A percentile compares a stretch with the other conserved stretches of the same genome.
These are phyloP conservation scores for Pseudomyrmex sp. DNA, from an alignment of 1,140 invertebrate genomes.

Conservation along the genomic window DNA sequence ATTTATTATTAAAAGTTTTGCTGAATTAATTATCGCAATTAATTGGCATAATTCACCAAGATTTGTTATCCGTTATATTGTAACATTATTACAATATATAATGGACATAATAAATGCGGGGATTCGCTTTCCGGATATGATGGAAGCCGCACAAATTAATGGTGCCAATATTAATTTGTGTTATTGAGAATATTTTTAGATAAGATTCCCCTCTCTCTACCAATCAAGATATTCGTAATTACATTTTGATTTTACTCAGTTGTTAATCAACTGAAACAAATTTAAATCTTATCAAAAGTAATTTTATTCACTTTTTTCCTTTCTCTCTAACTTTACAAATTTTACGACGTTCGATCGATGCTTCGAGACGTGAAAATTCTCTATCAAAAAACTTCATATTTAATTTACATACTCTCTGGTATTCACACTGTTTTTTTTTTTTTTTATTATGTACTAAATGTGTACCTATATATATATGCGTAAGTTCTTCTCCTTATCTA, in stretches of 20 bases:
- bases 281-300: slow-evolving; percentile 10
- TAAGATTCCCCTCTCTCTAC: not conserved
- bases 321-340: not conserved
- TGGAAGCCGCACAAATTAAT: slow-evolving; percentile 27
- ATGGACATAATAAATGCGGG: slow-evolving; percentile 19
- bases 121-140: not conserved
- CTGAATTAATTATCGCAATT: slow-evolving; percentile 36
- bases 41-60: slow-evolving; percentile 39
- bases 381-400: slow-evolving; percentile 7
- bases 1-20: slow-evolving; percentile 15
- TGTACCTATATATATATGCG: too few relatives aligned
- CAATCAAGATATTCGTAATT: slow-evolving; percentile 20
- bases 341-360: slow-evolving; percentile 29
- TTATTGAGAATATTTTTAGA: slow-evolving; percentile 21
- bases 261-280: not conserved
- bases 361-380: not conserved
- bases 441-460: too few relatives aligned
- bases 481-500: too few relatives aligned
- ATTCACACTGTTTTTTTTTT: slow-evolving; percentile 2
- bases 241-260: not conserved
- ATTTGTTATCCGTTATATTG: slow-evolving; percentile 10
- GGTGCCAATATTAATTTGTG: slow-evolving; percentile 28
- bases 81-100: not conserved
- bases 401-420: not conserved
- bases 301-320: not conserved